Conservation (phyloP, 2,888 invertebrate genomes). For the Cosmorhoe ocellata region DNA sequence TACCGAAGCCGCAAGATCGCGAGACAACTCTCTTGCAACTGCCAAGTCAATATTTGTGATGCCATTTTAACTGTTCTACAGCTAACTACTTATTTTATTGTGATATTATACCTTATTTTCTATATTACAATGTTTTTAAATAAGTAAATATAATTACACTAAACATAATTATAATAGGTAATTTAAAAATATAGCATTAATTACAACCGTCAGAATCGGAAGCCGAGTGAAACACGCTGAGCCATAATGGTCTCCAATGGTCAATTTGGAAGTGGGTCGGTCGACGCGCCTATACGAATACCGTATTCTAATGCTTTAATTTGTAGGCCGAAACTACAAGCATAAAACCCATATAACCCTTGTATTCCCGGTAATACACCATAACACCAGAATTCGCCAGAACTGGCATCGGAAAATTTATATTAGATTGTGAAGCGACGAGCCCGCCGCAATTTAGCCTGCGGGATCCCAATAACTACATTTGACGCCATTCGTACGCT, state of each 20-base stretch:
- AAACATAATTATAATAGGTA: too few species aligned
- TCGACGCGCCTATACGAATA: too few species aligned
- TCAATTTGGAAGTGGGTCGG: too few species aligned
- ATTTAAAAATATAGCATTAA: too few species aligned
- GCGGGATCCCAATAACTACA: conserved; percentile 55
- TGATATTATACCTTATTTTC: conserved; percentile 61
- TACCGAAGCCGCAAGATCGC: conserved; percentile 25
- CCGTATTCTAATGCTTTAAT: conserved; percentile 6
- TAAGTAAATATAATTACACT: too few species aligned
- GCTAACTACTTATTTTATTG: conserved; percentile 38
- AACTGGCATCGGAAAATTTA: conserved; percentile 51
- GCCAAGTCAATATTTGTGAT: conserved; percentile 75
- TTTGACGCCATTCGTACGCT: conserved; percentile 49
- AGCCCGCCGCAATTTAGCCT: conserved; percentile 51
- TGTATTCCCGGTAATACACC: conserved; percentile 14
- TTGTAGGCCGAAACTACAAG: conserved; percentile 8
- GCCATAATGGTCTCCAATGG: too few species aligned
- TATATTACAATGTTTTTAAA: too few species aligned
- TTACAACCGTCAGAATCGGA: too few species aligned
- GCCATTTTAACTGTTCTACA: conserved; percentile 65
- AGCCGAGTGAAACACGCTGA: too few species aligned
- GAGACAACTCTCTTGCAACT: conserved; percentile 50
- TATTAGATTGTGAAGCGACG: conserved; percentile 50
- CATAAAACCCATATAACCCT: conserved; percentile 20
- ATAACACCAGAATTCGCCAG: conserved; percentile 31